Base-by-base conservation (phyloP, 2,797 vertebrate species). In the Lerista edwardsae region DNA sequence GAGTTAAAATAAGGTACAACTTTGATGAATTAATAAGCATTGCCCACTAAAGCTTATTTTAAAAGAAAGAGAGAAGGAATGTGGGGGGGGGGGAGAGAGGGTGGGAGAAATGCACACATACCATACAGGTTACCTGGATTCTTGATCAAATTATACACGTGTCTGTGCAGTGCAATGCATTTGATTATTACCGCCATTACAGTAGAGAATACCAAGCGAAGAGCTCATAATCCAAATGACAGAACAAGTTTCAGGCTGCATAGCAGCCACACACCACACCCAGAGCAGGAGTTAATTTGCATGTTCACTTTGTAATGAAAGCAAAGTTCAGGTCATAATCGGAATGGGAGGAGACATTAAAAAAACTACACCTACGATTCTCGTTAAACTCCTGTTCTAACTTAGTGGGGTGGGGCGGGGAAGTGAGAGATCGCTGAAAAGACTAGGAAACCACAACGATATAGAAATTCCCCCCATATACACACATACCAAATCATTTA, bases 261-360 rank as follows among this genome's bases (percentile, higher is more conserved):
- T n/a, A n/a, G n/a, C n/a, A 90, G 92, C 87, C 80, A 88, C 82
- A 92, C 90, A 89, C 92, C 92, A 94, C 93, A 92, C 91, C 90
- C 88, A 2, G 83, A 75, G 91, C 86, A 68, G 61, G 73, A 27
- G n/a, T 79, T 91, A 87, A 91, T 89, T 91, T 92, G 92, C 91
- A 92, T 25, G 71, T 75, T 91, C 79, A n/a, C 91, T 94, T 94
- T 90, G 92, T 75, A 96, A 93, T 55, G 93, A 95, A 96, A 96
- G 93, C 94, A 88, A 95, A 96, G 93, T 90, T 87, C 93, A 94
- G 94, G 92, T 96, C 93, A 90, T 76, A 92, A 80, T 91, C 89
- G 92, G 92, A 94, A 93, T 91, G 90, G 94, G 93, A 93, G 93
- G 87, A 86, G 86, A 92, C 80, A 25, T 29, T 36, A 31, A 71